Base-by-base conservation (phyloP, 2,797 vertebrate species). In the Melanotaenia maccullochi region DNA sequence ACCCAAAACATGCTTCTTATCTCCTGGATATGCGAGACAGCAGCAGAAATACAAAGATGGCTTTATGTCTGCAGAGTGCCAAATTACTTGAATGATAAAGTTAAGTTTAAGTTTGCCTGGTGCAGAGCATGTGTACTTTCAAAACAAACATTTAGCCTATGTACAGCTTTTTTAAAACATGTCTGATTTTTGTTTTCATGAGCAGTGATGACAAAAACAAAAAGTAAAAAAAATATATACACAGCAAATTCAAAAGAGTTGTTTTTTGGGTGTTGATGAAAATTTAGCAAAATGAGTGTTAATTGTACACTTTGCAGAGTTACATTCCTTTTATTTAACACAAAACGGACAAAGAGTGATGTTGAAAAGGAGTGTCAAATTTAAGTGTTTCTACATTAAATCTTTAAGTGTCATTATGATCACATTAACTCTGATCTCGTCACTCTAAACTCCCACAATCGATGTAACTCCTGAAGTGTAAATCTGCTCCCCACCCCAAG, bases 1-100 rank as follows among this genome's bases (percentile, higher is more conserved):
- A 71, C 47, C 67, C 55, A 28, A 84, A 81, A 82, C 81, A 76
- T 40, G 44, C 28, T 40, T 63, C 65, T 83, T 76, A 65, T 64
- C 70, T 51, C 14, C 56, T 78, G 38, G 32, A 60, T 49, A 4
- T 65, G 36, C 30, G 42, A 64, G 49, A 62, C 66, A 64, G 52
- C 32, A 60, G 55, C 38, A 61, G 47, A 42, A 75, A 64, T 54
- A 76, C 56, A 69, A 32, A 42, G 62, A 59, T 6, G 0, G 12
- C 18, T 71, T 60, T n/a, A 40, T 63, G 18, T 38, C 65, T 63
- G 57, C 4, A 2, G 30, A 59, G n/a, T 32, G 70, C 5, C 5
- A 62, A 44, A 69, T 65, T 40, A 33, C 56, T 68, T n/a, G 68
- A 59, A 30, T 33, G 38, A 52, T 33, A 14, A 30, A 30, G 2